Base-by-base conservation (phyloP, 2,888 invertebrate genomes). In the Watsonalla binaria region DNA sequence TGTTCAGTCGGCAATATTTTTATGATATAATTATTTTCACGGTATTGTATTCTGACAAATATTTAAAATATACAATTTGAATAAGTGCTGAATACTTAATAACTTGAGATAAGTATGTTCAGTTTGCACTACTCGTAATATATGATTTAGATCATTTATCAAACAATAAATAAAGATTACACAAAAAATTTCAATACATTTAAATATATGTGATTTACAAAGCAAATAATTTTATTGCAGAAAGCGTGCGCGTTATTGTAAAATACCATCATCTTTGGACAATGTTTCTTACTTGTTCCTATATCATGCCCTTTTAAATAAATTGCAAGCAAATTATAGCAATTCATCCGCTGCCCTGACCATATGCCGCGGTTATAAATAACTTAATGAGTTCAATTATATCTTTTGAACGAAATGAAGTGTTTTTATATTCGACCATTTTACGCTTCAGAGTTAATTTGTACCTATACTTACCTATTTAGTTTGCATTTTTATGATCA, bases 341-440 rank as follows among this genome's bases (percentile, higher is more conserved):
- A 70, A 78, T 75, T 74, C 72, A 72, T 72, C 74, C 74, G 72
- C 64, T 65, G 63, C 68, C 67, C 70, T 66, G 66, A 71, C 78
- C 78, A 70, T 80, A 74, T 78, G 75, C 68, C 74, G 72, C 47
- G 71, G 72, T 65, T 78, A 78, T 78, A 79, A 82, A 80, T 80
- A 80, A 80, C 74, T 64, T 83, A 81, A 83, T 83, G 78, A 80
- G 76, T 68, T 74, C 76, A 82, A 82, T 83, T 80, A 81, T 68
- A 79, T 78, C 72, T 74, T 75, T 73, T 63, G 72, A 71, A 69
- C 64, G 70, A 66, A 69, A 63, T 72, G 73, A 63, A 58, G 65
- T 57, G 61, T 68, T 70, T 42, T 42, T 72, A 65, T 70, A 66
- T 64, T 57, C 52, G 58, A 59, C 56, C 59, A 57, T 60, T 57